A percentile compares a stretch with the other conserved stretches of the same genome.
Conservation (phyloP, 1,140 invertebrate genomes). For the Forficula auricularia region DNA sequence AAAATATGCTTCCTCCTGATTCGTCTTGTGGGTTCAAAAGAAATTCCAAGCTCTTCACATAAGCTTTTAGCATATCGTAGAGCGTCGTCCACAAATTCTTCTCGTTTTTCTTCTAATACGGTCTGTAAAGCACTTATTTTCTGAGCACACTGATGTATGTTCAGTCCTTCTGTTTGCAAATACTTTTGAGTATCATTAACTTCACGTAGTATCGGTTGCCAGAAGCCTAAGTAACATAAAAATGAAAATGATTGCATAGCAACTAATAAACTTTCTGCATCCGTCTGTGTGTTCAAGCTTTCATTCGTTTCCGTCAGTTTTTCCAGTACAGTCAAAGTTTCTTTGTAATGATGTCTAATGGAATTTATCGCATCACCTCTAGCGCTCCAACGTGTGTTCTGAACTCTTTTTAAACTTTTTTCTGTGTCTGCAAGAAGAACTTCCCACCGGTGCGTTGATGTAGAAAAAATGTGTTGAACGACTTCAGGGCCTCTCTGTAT, state of each 20-base stretch:
- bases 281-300: constrained; percentile 17
- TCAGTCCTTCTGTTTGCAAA: constrained; percentile 13
- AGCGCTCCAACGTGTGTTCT: constrained; percentile 3
- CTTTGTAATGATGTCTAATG: constrained; percentile 8
- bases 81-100: constrained; percentile 17
- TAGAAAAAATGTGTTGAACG: too few relatives aligned
- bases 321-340: constrained; percentile 10
- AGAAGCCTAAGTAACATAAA: constrained; percentile 18
- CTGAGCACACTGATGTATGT: constrained; percentile 20
- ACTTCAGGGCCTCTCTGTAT: too few relatives aligned
- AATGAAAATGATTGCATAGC: constrained; percentile 14
- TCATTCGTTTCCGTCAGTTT: constrained; percentile 16
- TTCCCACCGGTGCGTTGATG: not conserved
- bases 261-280: constrained; percentile 10
- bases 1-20: too few relatives aligned
- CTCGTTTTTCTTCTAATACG: constrained; percentile 20
- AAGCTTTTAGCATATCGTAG: constrained; percentile 15
- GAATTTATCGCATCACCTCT: constrained; percentile 1
- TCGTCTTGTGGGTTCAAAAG: too few relatives aligned
- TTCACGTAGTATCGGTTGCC: constrained; percentile 19
- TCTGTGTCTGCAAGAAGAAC: not conserved
- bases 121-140: constrained; percentile 14
- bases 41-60: too few relatives aligned
- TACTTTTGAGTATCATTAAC: constrained; percentile 20
- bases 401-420: not conserved